These are phyloP conservation scores for Bos javanicus DNA, from an alignment of 2,113 vertebrate species.

Conservation along the genomic window DNA sequence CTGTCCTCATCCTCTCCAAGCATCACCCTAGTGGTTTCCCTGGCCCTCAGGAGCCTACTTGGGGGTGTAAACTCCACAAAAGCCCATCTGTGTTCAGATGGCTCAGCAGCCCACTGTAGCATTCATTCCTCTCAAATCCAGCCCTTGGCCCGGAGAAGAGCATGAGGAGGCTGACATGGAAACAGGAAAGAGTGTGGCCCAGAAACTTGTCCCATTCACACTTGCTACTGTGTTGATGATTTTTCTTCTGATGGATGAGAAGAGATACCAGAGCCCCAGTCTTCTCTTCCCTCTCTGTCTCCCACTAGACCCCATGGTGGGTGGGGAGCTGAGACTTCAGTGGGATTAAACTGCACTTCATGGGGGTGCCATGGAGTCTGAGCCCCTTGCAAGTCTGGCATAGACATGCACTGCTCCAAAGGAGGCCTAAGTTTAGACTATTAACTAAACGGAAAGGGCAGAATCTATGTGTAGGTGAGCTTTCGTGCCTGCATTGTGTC, in stretches of 20 bases:
- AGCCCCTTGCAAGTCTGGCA: background rate
- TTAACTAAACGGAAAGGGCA: background rate
- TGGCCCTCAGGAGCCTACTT: background rate
- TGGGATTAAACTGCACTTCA: background rate
- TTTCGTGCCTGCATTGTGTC: background rate
- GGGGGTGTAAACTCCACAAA: background rate
- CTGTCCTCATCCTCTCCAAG: too few species aligned
- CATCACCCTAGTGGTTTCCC: rapidly evolving
- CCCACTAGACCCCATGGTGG: background rate
- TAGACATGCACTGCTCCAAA: background rate
- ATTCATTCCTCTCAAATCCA: background rate
- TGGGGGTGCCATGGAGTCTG: too few species aligned
- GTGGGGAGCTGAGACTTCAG: background rate
- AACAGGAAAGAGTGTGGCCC: background rate
- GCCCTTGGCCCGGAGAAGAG: rapidly evolving
- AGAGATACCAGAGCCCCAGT: background rate
- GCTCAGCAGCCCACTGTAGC: background rate
- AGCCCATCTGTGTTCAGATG: background rate
- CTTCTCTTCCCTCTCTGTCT: background rate
- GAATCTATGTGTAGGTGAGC: background rate
- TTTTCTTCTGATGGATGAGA: background rate
- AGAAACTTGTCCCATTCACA: background rate
- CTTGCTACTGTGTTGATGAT: rapidly evolving
- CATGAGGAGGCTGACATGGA: background rate
- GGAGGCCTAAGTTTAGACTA: background rate